phyloP scores from a whole-genome alignment of 1,140 invertebrate species.

The Lineus longissimus region DNA sequence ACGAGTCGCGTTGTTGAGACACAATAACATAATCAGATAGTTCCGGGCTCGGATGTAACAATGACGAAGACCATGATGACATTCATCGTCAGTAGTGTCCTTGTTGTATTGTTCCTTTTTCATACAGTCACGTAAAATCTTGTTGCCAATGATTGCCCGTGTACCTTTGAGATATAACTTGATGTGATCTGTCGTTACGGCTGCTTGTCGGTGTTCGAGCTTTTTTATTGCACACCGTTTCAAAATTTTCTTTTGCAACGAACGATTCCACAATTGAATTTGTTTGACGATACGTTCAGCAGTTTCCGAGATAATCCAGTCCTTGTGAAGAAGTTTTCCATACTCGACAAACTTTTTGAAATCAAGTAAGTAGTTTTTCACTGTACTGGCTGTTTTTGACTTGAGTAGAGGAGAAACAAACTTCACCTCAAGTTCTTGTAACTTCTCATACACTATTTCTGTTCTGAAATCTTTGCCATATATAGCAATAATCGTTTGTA shows the following conservation, averaged over 20 bases:
- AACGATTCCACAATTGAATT: neutral
- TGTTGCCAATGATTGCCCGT: neutral
- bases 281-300: neutral
- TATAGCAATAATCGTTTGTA: neutral
- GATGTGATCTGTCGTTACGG: neutral
- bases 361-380: conserved; percentile 4
- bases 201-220: conserved; percentile 2
- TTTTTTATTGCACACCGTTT: neutral
- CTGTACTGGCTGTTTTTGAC: neutral
- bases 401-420: neutral
- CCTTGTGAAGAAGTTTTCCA: neutral
- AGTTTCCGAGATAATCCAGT: neutral
- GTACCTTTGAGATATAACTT: neutral
- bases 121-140: neutral
- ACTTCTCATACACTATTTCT: neutral
- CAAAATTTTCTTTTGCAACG: neutral
- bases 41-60: neutral
- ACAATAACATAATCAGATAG: conserved; percentile 7
- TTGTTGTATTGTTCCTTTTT: neutral
- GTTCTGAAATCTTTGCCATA: neutral
- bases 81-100: neutral
- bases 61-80: neutral
- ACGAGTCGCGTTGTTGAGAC: neutral
- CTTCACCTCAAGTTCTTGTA: neutral
- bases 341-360: neutral